These are phyloP conservation scores for Volucella zonaria DNA, from an alignment of 2,888 invertebrate species.

Conservation along the genomic window DNA sequence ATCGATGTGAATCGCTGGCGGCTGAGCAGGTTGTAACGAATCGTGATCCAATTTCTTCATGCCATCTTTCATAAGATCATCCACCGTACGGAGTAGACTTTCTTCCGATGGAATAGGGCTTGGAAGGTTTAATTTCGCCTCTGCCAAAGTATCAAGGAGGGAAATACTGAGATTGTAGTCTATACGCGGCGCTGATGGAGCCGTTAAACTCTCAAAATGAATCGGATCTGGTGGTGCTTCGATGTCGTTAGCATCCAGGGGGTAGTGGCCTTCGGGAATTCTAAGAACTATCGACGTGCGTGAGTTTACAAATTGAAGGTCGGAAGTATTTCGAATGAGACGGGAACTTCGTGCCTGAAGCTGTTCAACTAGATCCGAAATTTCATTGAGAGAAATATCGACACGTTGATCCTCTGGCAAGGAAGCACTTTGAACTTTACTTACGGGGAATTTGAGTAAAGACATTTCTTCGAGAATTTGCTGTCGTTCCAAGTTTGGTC, in stretches of 20 bases:
- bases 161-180: slow-evolving; percentile 82
- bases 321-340: slow-evolving; percentile 80
- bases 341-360: slow-evolving; percentile 80
- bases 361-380: slow-evolving; percentile 81
- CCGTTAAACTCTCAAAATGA: too few species aligned
- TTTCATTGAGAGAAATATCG: slow-evolving; percentile 80
- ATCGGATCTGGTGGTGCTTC: slow-evolving; percentile 78
- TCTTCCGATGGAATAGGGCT: slow-evolving; percentile 81
- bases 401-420: slow-evolving; percentile 80
- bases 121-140: slow-evolving; percentile 81
- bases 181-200: too few species aligned
- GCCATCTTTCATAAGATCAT: slow-evolving; percentile 79
- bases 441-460: slow-evolving; percentile 79
- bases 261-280: slow-evolving; percentile 82
- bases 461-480: slow-evolving; percentile 75
- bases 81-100: slow-evolving; percentile 80
- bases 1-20: too few species aligned
- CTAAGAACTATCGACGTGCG: slow-evolving; percentile 79
- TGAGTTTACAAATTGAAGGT: slow-evolving; percentile 80
- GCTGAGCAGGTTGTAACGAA: too few species aligned
- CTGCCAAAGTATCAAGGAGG: slow-evolving; percentile 80
- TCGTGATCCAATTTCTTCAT: too few species aligned
- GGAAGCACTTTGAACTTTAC: slow-evolving; percentile 79
- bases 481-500: slow-evolving; percentile 49
- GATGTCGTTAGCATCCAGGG: slow-evolving; percentile 80